Conservation (phyloP, 2,888 invertebrate species). For the Eupithecia abbreviata region DNA sequence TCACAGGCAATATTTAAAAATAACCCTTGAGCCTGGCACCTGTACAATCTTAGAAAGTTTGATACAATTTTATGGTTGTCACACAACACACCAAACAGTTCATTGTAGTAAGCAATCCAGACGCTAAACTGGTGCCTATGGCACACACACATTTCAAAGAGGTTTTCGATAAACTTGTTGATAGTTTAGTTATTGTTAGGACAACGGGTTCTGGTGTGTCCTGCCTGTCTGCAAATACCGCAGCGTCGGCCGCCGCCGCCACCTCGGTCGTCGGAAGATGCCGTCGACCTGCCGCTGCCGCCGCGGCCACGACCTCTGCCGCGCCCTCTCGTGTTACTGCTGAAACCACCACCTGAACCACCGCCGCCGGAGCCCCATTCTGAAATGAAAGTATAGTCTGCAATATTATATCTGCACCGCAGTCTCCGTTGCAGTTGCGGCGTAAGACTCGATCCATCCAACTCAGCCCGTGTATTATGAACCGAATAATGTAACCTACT, state of each 20-base stretch:
- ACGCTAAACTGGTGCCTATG: background rate
- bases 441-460: background rate
- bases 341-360: slow-evolving; percentile 22
- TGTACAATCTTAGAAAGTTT: background rate
- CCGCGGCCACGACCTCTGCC: slow-evolving; percentile 56
- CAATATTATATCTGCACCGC: background rate
- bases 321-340: slow-evolving; percentile 45
- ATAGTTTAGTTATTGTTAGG: slow-evolving; percentile 61
- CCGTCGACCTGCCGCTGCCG: slow-evolving; percentile 44
- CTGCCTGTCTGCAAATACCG: slow-evolving; percentile 89
- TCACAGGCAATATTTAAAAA: slow-evolving; percentile 13
- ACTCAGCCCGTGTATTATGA: background rate
- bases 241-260: slow-evolving; percentile 82
- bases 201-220: slow-evolving; percentile 85
- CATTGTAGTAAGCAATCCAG: background rate
- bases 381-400: slow-evolving; percentile 11
- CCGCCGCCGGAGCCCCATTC: slow-evolving; percentile 36
- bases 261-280: slow-evolving; percentile 38
- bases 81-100: background rate
- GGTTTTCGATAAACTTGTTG: background rate
- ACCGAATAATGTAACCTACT: background rate
- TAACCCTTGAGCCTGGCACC: background rate
- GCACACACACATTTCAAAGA: background rate
- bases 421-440: background rate
- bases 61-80: background rate